Conservation (phyloP, 2,888 invertebrate species). For the Meiosimyza decipiens region DNA sequence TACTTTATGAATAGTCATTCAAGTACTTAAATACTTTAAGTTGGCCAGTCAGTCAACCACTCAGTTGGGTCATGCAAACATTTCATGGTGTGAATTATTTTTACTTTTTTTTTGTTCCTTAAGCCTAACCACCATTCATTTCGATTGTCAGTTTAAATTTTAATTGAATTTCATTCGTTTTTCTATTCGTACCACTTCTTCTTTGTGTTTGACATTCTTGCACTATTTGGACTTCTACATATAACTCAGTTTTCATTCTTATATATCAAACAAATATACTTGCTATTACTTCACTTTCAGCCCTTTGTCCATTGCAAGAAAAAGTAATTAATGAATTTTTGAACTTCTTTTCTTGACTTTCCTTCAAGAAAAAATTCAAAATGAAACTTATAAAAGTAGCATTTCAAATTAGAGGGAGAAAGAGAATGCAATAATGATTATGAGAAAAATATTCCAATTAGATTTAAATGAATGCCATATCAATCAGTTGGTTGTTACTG, state of each 20-base stretch:
- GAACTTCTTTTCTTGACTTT: not conserved
- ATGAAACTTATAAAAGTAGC: conserved; percentile 10
- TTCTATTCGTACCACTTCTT: not conserved
- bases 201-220: not conserved
- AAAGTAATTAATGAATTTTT: conserved; percentile 30
- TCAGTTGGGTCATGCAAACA: no score
- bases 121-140: conserved; percentile 24
- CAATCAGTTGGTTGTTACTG: conserved; percentile 1
- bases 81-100: not conserved
- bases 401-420: not conserved
- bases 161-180: conserved; percentile 34
- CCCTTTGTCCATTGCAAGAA: conserved; percentile 1
- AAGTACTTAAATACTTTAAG: not conserved
- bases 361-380: conserved; percentile 14
- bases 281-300: not conserved
- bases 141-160: conserved; percentile 34
- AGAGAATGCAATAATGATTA: not conserved
- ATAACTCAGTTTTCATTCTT: no score
- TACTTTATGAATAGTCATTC: not conserved
- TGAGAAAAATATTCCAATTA: conserved; percentile 22
- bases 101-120: not conserved
- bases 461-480: conserved; percentile 20
- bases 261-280: no score
- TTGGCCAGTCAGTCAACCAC: no score
- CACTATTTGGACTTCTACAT: no score